phyloP scores from a whole-genome alignment of 1,140 invertebrate genomes.

The Lutraria rhynchaena region DNA sequence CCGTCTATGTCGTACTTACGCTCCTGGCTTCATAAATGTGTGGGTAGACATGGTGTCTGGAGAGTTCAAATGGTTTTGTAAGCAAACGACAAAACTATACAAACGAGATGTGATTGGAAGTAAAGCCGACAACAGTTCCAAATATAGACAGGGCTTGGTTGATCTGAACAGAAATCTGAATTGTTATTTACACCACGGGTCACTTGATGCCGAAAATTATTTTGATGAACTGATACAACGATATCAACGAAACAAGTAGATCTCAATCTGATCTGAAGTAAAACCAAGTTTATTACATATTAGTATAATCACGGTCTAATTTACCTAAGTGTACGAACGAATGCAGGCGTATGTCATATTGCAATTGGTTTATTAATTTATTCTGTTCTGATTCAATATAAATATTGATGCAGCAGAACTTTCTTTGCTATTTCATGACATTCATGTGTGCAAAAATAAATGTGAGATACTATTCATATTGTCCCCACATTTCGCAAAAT shows the following conservation, averaged over 20 bases:
- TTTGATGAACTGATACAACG: slow-evolving; percentile 27
- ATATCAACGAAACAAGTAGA: background rate
- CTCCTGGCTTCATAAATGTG: slow-evolving; percentile 50
- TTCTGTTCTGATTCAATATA: too few relatives aligned
- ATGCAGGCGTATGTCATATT: too few relatives aligned
- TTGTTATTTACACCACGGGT: slow-evolving; percentile 29
- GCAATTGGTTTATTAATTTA: too few relatives aligned
- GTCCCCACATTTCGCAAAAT: too few relatives aligned
- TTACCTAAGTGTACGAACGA: too few relatives aligned
- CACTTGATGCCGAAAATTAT: slow-evolving; percentile 1
- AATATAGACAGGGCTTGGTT: background rate
- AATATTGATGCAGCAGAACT: too few relatives aligned
- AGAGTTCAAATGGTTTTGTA: slow-evolving; percentile 50
- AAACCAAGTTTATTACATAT: too few relatives aligned
- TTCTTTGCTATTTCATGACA: too few relatives aligned
- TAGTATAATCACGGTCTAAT: too few relatives aligned
- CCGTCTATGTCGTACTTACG: slow-evolving; percentile 33
- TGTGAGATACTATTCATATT: too few relatives aligned
- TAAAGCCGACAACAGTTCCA: background rate
- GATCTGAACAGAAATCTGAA: slow-evolving; percentile 51
- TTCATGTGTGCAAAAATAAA: too few relatives aligned
- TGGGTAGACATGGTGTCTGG: slow-evolving; percentile 48
- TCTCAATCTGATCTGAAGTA: too few relatives aligned
- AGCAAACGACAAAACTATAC: slow-evolving; percentile 44
- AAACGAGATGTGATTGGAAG: slow-evolving; percentile 59